These are phyloP conservation scores for Tricholauxania praeusta DNA, from an alignment of 2,888 invertebrate genomes.

Conservation along the genomic window DNA sequence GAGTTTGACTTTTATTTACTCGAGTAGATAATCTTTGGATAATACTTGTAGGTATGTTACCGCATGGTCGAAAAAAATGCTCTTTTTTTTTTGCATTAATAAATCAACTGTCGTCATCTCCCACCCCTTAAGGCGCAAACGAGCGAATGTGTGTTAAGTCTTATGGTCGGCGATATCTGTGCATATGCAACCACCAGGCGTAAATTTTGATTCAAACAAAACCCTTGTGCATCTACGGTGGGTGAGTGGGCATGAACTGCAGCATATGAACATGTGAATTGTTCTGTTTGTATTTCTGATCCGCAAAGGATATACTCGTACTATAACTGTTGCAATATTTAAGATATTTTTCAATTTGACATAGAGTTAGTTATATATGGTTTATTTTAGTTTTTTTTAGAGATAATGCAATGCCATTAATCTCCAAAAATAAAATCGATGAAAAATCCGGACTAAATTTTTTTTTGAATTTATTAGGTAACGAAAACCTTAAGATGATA, in stretches of 20 bases:
- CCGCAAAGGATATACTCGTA: slow-evolving; percentile 9
- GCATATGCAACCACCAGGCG: slow-evolving; percentile 40
- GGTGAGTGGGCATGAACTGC: neutral
- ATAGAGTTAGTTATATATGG: slow-evolving; percentile 24
- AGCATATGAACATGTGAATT: slow-evolving; percentile 33
- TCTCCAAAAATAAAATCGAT: no score
- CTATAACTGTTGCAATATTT: slow-evolving; percentile 54
- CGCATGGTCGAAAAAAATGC: neutral
- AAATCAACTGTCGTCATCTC: slow-evolving; percentile 26
- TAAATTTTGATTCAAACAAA: neutral
- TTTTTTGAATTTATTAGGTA: no score
- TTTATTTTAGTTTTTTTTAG: no score
- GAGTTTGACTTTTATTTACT: slow-evolving; percentile 53
- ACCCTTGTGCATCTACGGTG: neutral
- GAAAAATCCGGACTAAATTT: no score
- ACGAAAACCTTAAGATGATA: no score
- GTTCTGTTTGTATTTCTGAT: neutral
- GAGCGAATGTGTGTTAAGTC: slow-evolving; percentile 50
- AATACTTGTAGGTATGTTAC: slow-evolving; percentile 9
- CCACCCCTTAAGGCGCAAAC: neutral
- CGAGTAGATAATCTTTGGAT: slow-evolving; percentile 52
- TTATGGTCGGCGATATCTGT: slow-evolving; percentile 53
- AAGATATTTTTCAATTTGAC: slow-evolving; percentile 63
- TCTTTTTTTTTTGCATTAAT: slow-evolving; percentile 13
- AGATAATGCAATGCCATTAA: no score